Evolutionary conservation across 1,140 invertebrate species (phyloP), one percentile per base, ranked within the genome.

Genomic region (Ephestia elutella): DNA sequence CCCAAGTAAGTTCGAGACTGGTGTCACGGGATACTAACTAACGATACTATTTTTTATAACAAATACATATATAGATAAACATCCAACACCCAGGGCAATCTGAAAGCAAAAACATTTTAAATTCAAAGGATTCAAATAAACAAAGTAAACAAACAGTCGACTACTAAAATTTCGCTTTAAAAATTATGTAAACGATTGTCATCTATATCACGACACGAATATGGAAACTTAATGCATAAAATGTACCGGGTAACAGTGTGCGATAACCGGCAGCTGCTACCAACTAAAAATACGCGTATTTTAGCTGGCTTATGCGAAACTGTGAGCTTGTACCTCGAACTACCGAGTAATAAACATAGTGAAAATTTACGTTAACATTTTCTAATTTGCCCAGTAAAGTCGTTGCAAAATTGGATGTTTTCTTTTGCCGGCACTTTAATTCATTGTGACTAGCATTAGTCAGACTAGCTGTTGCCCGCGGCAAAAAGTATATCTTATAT

Each of bases 231-330:
- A 44, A 17, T 44, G 38, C 38, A 44, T 44, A 44, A 44, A 44
- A 17, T 17, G 38, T 44, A n/a, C 38, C 38, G 30, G 13, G 38
- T 44, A 44, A 53, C 21, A 25, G 50, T 25, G 19, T 25, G 21
- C 50, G 21, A 53, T 53, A 53, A 53, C 28, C 50, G 50, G 50
- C 50, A 53, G 50, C 50, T 53, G 50, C 0, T 25, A 25, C 50
- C 21, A 25, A 44, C 13, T 44, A 53, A 53, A 53, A 25, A 53
- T 18, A 5, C 11, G 18, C 50, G 50, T 53, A 53, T 25, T 25
- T 53, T 53, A 20, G 21, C 50, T 17, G 50, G 50, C 20, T 53
- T 53, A 53, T 53, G 21, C 50, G 21, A 7, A 25, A 25, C 21
- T 25, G 50, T 53, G 38, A 44, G 38, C 38, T 44, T 44, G 32